Evolutionary conservation across 2,888 invertebrate species (phyloP), one percentile per base, ranked within the genome.

Genomic region (Drosophila mayaguana): DNA sequence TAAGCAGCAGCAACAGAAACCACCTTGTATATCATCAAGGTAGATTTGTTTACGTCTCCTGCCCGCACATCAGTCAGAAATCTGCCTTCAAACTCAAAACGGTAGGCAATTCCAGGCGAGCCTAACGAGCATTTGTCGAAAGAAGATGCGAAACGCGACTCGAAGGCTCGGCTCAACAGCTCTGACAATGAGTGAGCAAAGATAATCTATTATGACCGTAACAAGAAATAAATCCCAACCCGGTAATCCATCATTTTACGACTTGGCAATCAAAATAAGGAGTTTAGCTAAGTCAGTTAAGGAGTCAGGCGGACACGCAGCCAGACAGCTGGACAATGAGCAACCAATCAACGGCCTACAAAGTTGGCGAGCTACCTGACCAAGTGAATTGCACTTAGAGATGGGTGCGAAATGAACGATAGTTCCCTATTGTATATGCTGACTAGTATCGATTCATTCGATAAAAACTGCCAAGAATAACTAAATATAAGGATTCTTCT

Each of bases 131-230:
- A 74, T 76, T 69, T 78, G 78, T 80, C 78, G 77, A 80, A 76
- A 78, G 80, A 80, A 80, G 72, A 72, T 54, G 76, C 63, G 69
- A 56, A 56, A 69, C 22, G 75, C 60, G 57, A 40, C 42, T 63
- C 57, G 28, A 51, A 54, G 51, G 63, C 72, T 63, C 50, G 45
- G 56, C 72, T 63, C 53, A 66, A 56, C 56, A 28, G 46, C 51
- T 77, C 84, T 78, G 88, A 80, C 83, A 83, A 84, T 88, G 89
- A 88, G 87, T 86, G 89, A 87, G 89, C 87, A 78, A 78, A 73
- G 89, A 87, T 89, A 89, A 87, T 87, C 89, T 84, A 89, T 87
- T 89, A 87, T 89, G 86, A 89, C 89, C 89, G 80, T 89, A 87
- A 87, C 88, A 77, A 87, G 86, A 82, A 84, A 84, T 80, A 87